Base-by-base conservation (phyloP, 1,140 invertebrate genomes). In the Holotrichia oblita region DNA sequence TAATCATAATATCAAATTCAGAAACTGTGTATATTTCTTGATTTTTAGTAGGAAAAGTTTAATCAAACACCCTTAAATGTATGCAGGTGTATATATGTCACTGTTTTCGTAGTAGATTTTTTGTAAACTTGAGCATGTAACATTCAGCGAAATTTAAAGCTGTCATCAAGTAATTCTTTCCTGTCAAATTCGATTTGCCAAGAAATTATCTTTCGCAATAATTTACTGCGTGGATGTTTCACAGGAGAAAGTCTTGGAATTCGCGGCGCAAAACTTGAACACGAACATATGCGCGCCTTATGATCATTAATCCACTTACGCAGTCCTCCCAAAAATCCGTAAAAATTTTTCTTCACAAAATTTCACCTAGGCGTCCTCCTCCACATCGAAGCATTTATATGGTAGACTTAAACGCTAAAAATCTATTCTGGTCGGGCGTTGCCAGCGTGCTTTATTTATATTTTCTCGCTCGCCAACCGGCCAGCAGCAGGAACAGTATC, bases 401-500 rank as follows among this genome's bases (percentile, higher is more conserved):
- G 20, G n/a, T 20, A 69, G n/a, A 24, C 61, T 20, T 20, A 20
- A 6, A 20, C 61, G 7, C 20, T 27, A 69, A 69, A 69, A 69
- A 69, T 69, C 61, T 69, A 69, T 69, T 69, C 27, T 14, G 20
- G 61, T 69, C 61, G 61, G 14, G 9, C 48, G 48, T 55, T 69
- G 27, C 20, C 61, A 69, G 61, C 61, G 27, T 20, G 61, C 10
- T 69, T 69, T 69, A 69, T 69, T 69, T 69, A 69, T 69, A 69
- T 69, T 69, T 69, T 69, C 12, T 14, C 61, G 6, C 61, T 1
- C 6, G 14, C 48, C 48, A n/a, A n/a, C 17, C 48, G 48, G 14
- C 48, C 61, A 69, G 20, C 22, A 22, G 61, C 9, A 34, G 61
- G 20, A 69, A 69, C 61, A 17, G 44, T 34, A 34, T 34, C 27